A percentile compares a stretch with the other conserved stretches of the same genome.
Evolutionary conservation across 2,797 vertebrate genomes (phyloP).

Genomic region (Falco concolor): DNA sequence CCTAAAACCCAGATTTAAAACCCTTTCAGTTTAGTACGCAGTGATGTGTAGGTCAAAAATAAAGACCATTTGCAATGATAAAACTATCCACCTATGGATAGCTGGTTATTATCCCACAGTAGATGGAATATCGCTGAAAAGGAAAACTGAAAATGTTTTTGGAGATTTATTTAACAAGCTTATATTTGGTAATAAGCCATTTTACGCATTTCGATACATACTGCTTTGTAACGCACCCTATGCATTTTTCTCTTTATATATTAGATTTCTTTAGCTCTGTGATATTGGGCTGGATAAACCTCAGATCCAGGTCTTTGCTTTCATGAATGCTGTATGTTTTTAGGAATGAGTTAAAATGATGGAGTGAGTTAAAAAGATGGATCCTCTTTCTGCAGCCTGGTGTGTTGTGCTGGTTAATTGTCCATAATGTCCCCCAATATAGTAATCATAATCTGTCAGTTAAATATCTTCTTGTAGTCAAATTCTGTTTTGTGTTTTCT

Average conservation of each 20-base stretch:
- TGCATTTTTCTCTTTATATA: neutral
- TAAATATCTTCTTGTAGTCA: neutral
- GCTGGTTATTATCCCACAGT: neutral
- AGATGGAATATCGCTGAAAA: neutral
- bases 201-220: neutral
- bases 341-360: neutral
- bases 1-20: slow-evolving; percentile 3
- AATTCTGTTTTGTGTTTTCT: neutral
- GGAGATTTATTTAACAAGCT: neutral
- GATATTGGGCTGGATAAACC: neutral
- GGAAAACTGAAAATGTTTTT: slow-evolving; percentile 3
- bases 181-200: neutral
- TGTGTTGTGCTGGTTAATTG: neutral
- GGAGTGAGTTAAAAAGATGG: neutral
- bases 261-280: neutral
- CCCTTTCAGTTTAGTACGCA: neutral
- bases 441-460: neutral
- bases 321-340: neutral
- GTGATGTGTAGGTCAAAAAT: neutral
- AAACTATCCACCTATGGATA: neutral
- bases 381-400: neutral
- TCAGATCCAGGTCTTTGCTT: neutral
- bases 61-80: neutral
- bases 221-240: neutral
- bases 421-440: neutral